Conservation (phyloP, 2,113 vertebrate genomes). For the Plecotus auritus region DNA sequence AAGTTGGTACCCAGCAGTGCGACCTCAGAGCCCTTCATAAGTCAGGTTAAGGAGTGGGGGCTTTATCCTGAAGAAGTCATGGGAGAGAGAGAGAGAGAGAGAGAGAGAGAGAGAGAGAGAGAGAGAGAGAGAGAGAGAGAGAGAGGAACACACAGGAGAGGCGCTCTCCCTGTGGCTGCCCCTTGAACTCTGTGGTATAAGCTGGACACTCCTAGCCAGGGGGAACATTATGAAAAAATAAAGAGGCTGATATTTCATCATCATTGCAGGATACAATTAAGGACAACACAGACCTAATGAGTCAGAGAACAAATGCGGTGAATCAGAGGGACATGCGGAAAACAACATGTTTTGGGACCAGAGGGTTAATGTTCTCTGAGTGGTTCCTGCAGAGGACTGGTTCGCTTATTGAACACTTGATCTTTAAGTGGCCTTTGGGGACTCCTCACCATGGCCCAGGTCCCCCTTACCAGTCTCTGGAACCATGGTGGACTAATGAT, state of each 20-base stretch:
- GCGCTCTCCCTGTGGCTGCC: background rate
- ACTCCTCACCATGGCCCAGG: background rate
- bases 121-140: background rate
- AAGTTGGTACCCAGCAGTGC: background rate
- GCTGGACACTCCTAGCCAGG: background rate
- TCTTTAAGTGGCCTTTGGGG: background rate
- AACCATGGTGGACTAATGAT: background rate
- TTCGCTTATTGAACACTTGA: background rate
- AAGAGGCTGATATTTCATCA: slow-evolving; percentile 50
- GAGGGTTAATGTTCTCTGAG: slow-evolving; percentile 11
- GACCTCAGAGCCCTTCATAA: background rate
- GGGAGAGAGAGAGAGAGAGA: background rate
- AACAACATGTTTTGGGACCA: background rate
- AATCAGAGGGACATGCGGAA: slow-evolving; percentile 55
- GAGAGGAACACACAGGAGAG: background rate
- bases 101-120: background rate
- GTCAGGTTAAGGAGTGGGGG: background rate
- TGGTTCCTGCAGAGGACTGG: background rate
- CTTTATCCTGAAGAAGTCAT: background rate
- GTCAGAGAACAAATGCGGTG: slow-evolving; percentile 58
- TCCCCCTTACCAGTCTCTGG: background rate
- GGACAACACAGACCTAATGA: slow-evolving; percentile 49
- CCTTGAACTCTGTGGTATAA: background rate
- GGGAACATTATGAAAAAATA: slow-evolving; percentile 40
- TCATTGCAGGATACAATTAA: slow-evolving; percentile 27